phyloP scores from a whole-genome alignment of 1,140 invertebrate genomes.

The Lasioglossum albipes region DNA sequence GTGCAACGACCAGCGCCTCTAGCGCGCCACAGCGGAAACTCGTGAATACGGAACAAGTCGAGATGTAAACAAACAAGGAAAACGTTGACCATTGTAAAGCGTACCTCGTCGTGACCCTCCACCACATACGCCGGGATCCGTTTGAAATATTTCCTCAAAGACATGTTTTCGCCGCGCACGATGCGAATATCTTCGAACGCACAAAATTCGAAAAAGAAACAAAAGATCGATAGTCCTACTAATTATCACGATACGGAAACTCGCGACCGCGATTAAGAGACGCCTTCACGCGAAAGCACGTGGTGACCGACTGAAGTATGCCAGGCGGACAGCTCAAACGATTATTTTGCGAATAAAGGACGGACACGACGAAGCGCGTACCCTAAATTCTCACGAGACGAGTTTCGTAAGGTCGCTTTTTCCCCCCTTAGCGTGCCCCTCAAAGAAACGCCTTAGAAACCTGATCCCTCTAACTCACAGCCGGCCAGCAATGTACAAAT shows the following conservation, averaged over 20 bases:
- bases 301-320: constrained; percentile 59
- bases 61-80: constrained; percentile 46
- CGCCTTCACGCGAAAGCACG: constrained; percentile 64
- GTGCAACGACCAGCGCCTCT: constrained; percentile 3
- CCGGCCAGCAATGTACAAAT: constrained; percentile 36
- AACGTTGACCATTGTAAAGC: constrained; percentile 28
- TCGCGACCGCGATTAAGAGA: constrained; percentile 40
- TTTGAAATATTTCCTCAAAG: constrained; percentile 76
- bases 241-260: constrained; percentile 45
- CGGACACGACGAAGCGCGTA: constrained; percentile 48
- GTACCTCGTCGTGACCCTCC: constrained; percentile 89
- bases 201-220: constrained; percentile 1
- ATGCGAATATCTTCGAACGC: neutral
- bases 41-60: constrained; percentile 5
- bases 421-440: constrained; percentile 20
- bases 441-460: constrained; percentile 59
- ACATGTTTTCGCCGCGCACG: constrained; percentile 34
- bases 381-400: constrained; percentile 69
- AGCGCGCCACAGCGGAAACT: constrained; percentile 8
- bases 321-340: constrained; percentile 65
- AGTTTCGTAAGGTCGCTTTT: constrained; percentile 63
- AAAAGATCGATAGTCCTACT: constrained; percentile 32
- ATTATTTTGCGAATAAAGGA: constrained; percentile 60
- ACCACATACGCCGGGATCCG: constrained; percentile 87
- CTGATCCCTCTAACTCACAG: constrained; percentile 59